A percentile compares a stretch with the other conserved stretches of the same genome.
Conservation (phyloP, 2,797 vertebrate species). For the Hapalemur alaotrensis region DNA sequence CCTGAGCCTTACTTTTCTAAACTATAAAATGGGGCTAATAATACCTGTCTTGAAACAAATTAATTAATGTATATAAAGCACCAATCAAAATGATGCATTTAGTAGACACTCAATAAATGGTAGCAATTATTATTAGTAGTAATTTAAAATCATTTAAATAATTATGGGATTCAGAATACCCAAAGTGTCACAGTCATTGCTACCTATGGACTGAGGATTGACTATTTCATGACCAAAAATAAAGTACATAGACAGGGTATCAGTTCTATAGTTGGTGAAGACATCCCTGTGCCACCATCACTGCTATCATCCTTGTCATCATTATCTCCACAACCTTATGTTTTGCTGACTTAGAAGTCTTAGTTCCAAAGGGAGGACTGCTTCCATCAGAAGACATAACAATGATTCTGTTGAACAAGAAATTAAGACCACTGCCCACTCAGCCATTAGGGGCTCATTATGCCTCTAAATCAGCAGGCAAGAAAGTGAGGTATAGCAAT, state of each 20-base stretch:
- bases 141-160: conserved; percentile 9
- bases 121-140: not conserved
- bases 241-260: not conserved
- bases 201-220: not conserved
- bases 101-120: not conserved
- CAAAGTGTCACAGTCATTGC: not conserved
- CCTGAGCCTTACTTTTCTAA: not conserved
- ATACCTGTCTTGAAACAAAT: not conserved
- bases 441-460: not conserved
- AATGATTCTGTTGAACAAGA: not conserved
- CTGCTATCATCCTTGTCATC: not conserved
- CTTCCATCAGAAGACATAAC: not conserved
- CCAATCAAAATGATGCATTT: not conserved
- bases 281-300: not conserved
- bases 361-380: not conserved
- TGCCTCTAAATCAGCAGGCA: not conserved
- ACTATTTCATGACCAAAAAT: not conserved
- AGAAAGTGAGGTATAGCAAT: not conserved
- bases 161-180: not conserved
- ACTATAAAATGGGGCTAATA: not conserved
- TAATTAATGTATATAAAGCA: not conserved
- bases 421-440: too few relatives aligned
- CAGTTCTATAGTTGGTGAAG: not conserved
- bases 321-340: not conserved
- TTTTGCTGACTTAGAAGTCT: not conserved